Conservation (phyloP, 2,797 vertebrate genomes). For the Hoplostethus mediterraneus region DNA sequence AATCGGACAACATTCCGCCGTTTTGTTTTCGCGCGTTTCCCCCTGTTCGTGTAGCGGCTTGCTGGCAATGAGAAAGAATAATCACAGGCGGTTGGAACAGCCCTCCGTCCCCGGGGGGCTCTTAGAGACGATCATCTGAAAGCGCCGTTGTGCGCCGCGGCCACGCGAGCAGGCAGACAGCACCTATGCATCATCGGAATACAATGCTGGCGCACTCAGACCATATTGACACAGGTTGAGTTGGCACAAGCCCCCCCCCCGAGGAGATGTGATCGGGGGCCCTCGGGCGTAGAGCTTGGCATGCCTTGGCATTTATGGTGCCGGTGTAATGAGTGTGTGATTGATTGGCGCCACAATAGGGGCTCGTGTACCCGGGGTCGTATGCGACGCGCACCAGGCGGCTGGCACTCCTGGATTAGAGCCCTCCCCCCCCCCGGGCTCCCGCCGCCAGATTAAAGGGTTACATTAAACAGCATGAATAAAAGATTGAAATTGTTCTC, state of each 20-base stretch:
- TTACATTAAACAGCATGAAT: slow-evolving; percentile 88
- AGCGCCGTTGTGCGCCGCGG: slow-evolving; percentile 48
- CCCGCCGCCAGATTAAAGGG: slow-evolving; percentile 87
- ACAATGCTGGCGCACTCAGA: slow-evolving; percentile 42
- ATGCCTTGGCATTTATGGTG: slow-evolving; percentile 80
- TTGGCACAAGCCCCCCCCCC: slow-evolving; percentile 37
- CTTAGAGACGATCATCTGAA: slow-evolving; percentile 21
- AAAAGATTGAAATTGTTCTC: slow-evolving; percentile 86
- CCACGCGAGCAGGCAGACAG: slow-evolving; percentile 49
- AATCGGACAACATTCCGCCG: slow-evolving; percentile 42
- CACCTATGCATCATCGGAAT: slow-evolving; percentile 57
- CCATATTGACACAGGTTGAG: slow-evolving; percentile 66
- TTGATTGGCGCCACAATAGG: slow-evolving; percentile 85
- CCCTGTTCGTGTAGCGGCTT: slow-evolving; percentile 38
- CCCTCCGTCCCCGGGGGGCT: slow-evolving; percentile 40
- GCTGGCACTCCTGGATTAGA: slow-evolving; percentile 82
- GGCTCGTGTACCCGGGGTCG: slow-evolving; percentile 76
- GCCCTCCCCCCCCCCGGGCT: slow-evolving; percentile 79
- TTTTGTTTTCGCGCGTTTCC: slow-evolving; percentile 29
- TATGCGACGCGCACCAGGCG: slow-evolving; percentile 64
- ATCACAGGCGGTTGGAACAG: slow-evolving; percentile 62
- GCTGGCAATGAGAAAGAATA: slow-evolving; percentile 60
- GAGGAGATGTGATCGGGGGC: slow-evolving; percentile 38
- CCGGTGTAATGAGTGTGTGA: slow-evolving; percentile 82
- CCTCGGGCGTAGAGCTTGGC: slow-evolving; percentile 69